A percentile compares a stretch with the other conserved stretches of the same genome.
Conservation (phyloP, 92 coral and sea anemone genomes). For the Desmophyllum pertusum region DNA sequence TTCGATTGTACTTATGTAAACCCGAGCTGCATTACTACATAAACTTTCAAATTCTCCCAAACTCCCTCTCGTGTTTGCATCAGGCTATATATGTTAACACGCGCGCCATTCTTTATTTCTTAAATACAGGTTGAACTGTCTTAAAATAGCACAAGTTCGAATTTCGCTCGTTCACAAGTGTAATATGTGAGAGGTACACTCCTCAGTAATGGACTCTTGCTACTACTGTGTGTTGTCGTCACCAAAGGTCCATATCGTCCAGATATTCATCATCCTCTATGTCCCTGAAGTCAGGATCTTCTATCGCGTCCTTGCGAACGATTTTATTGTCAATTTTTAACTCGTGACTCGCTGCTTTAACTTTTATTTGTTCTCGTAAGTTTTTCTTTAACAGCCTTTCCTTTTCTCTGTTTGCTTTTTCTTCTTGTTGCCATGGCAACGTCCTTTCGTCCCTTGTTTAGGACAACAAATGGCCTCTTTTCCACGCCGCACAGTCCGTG, state of each 20-base stretch:
- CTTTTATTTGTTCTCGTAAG: conserved; percentile 10
- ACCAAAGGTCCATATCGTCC: conserved; percentile 29
- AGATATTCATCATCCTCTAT: conserved; percentile 43
- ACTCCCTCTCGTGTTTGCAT: too few relatives aligned
- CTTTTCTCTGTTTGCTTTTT: conserved; percentile 26
- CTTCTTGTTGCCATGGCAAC: conserved; percentile 83
- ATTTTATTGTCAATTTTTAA: conserved; percentile 19
- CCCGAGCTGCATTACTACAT: too few relatives aligned
- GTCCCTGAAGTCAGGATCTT: conserved; percentile 48
- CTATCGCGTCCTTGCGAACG: conserved; percentile 44
- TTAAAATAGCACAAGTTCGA: not conserved
- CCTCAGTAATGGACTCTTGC: not conserved
- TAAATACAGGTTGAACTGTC: not conserved
- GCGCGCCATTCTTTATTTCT: too few relatives aligned
- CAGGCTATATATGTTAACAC: too few relatives aligned
- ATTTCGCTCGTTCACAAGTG: not conserved
- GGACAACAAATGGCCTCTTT: conserved; percentile 88
- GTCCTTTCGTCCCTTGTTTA: conserved; percentile 69
- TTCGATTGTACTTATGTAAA: too few relatives aligned
- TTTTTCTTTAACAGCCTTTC: not conserved
- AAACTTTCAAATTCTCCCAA: too few relatives aligned
- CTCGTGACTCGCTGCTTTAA: not conserved
- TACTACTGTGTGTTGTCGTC: not conserved
- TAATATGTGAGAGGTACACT: not conserved
- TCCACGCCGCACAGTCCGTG: conserved; percentile 91